Evolutionary conservation across 1,140 invertebrate genomes (phyloP).

Genomic region (Drosophila sucinea): DNA sequence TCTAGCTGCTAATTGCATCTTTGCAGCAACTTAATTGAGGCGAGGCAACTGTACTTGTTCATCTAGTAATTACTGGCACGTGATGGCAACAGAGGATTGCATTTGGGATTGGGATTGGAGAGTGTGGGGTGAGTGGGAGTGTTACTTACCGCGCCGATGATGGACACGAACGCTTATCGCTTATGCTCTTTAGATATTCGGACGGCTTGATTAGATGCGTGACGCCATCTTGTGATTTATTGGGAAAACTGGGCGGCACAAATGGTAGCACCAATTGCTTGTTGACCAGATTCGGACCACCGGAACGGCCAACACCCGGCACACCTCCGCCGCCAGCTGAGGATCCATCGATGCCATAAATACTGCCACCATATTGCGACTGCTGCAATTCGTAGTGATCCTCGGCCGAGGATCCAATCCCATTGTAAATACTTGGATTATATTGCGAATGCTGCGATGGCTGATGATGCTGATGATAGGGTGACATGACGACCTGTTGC

Average conservation of each 20-base stretch:
- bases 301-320: constrained; percentile 57
- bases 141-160: constrained; percentile 83
- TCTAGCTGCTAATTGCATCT: constrained; percentile 51
- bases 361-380: constrained; percentile 58
- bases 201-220: constrained; percentile 95
- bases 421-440: constrained; percentile 51
- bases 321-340: background rate
- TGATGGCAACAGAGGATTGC: constrained; percentile 54
- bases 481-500: constrained; percentile 39
- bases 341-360: constrained; percentile 48
- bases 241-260: constrained; percentile 93
- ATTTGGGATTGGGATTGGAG: background rate
- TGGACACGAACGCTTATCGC: constrained; percentile 86
- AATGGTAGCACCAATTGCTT: constrained; percentile 93
- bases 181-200: constrained; percentile 93
- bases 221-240: constrained; percentile 86
- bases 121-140: background rate
- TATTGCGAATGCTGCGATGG: constrained; percentile 45
- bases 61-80: constrained; percentile 73
- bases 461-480: constrained; percentile 41
- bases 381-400: constrained; percentile 78
- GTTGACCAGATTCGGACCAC: constrained; percentile 88
- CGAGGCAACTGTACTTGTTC: constrained; percentile 67
- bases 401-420: constrained; percentile 64
- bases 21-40: constrained; percentile 57